Evolutionary conservation across 2,888 invertebrate genomes (phyloP).

Genomic region (Aspidiotus rigidus): DNA sequence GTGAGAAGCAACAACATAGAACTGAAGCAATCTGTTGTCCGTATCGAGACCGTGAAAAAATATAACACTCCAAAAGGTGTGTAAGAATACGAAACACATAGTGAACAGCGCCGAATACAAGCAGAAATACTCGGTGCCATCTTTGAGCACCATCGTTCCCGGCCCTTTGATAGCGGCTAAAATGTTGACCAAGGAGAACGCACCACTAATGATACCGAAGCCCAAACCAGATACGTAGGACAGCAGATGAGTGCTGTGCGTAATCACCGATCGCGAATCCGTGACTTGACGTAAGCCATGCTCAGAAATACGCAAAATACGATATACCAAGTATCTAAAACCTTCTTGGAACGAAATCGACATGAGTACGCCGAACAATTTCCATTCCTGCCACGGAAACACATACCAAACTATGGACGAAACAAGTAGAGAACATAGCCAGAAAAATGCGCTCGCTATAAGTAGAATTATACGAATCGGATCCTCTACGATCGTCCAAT

Average conservation of each 20-base stretch:
- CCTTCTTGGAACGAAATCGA: slow-evolving; percentile 86
- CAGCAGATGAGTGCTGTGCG: slow-evolving; percentile 80
- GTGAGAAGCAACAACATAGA: slow-evolving; percentile 67
- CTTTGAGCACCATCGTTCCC: slow-evolving; percentile 81
- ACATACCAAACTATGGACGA: slow-evolving; percentile 89
- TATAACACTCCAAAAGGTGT: slow-evolving; percentile 91
- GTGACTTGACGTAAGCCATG: slow-evolving; percentile 83
- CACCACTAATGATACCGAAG: slow-evolving; percentile 91
- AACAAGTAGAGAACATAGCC: slow-evolving; percentile 79
- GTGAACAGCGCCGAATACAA: slow-evolving; percentile 79
- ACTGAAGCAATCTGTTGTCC: slow-evolving; percentile 57
- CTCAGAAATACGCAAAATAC: slow-evolving; percentile 73
- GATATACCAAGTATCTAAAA: slow-evolving; percentile 72
- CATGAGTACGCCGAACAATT: slow-evolving; percentile 79
- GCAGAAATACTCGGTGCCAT: slow-evolving; percentile 74
- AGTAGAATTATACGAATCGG: slow-evolving; percentile 92
- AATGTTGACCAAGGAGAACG: slow-evolving; percentile 89
- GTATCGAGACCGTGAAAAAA: slow-evolving; percentile 77
- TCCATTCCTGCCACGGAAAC: slow-evolving; percentile 62
- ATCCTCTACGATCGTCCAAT: slow-evolving; percentile 83
- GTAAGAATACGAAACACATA: slow-evolving; percentile 78
- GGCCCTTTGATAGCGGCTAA: slow-evolving; percentile 91
- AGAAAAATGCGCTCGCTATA: slow-evolving; percentile 87
- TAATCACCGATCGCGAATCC: slow-evolving; percentile 57
- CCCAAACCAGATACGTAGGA: slow-evolving; percentile 96